These are phyloP conservation scores for Coendou prehensilis DNA, from an alignment of 2,797 vertebrate genomes.

Conservation along the genomic window DNA sequence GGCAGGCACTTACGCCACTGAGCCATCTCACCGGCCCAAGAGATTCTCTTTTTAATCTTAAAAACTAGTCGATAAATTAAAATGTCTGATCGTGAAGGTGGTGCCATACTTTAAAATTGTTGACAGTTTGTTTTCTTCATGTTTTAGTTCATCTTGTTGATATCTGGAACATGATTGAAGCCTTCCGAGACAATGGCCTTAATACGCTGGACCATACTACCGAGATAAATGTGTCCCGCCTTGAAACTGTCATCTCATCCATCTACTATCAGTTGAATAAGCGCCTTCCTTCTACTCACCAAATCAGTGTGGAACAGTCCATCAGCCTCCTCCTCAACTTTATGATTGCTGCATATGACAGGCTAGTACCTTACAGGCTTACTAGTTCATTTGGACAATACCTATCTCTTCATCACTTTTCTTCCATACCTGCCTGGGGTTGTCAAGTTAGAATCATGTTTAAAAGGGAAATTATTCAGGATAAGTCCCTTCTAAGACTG, in stretches of 20 bases:
- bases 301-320: conserved; percentile 98
- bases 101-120: not conserved
- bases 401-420: not conserved
- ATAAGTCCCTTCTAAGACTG: not conserved
- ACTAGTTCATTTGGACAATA: not conserved
- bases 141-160: conserved; percentile 97
- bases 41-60: not conserved
- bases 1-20: too few relatives aligned
- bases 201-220: conserved; percentile 96
- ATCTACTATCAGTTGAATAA: conserved; percentile 99
- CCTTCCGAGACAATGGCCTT: conserved; percentile 98
- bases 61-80: not conserved
- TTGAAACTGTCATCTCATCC: conserved; percentile 98
- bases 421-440: not conserved
- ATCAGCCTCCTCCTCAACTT: conserved; percentile 99
- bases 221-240: conserved; percentile 97
- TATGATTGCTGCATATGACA: conserved; percentile 97
- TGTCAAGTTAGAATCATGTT: not conserved
- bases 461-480: not conserved
- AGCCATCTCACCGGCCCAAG: too few relatives aligned
- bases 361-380: conserved; percentile 88
- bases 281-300: conserved; percentile 97
- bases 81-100: not conserved
- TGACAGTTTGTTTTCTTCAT: conserved; percentile 35
- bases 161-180: conserved; percentile 99